phyloP scores from a whole-genome alignment of 2,888 invertebrate genomes.

The Lasioglossum zephyrum region DNA sequence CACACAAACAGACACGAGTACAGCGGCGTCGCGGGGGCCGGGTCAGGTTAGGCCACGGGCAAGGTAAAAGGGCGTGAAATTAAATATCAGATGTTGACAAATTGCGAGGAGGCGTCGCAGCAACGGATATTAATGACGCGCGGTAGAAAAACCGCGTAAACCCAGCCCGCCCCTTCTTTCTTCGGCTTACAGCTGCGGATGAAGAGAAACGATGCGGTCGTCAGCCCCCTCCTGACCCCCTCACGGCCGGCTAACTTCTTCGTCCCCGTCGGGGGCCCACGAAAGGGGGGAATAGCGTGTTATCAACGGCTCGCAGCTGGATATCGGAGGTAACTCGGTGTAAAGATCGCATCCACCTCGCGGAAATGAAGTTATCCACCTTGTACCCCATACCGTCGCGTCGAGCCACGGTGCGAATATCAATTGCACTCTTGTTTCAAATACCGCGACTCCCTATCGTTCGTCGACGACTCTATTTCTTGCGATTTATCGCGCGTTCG shows the following conservation, averaged over 20 bases:
- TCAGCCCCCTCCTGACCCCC: constrained; percentile 65
- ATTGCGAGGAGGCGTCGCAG: constrained; percentile 83
- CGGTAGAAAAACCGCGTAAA: constrained; percentile 82
- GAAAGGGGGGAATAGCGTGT: constrained; percentile 16
- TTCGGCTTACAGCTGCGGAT: constrained; percentile 79
- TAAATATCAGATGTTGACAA: constrained; percentile 85
- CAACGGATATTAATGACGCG: constrained; percentile 84
- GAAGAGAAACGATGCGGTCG: constrained; percentile 83
- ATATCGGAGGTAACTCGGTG: constrained; percentile 57
- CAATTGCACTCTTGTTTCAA: constrained; percentile 30
- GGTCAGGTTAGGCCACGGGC: constrained; percentile 34
- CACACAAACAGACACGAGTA: neutral
- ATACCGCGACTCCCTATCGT: neutral
- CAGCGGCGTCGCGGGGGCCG: neutral
- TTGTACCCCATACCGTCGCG: constrained; percentile 6
- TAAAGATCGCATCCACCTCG: constrained; percentile 41
- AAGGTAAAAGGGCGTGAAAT: constrained; percentile 82
- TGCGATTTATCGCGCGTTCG: neutral
- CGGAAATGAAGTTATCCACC: constrained; percentile 17
- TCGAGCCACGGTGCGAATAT: constrained; percentile 33
- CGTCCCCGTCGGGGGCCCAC: constrained; percentile 30
- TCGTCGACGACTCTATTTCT: constrained; percentile 23
- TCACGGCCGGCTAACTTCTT: constrained; percentile 65
- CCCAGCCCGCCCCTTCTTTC: constrained; percentile 75
- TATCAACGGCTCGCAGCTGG: constrained; percentile 63